phyloP scores from a whole-genome alignment of 2,888 invertebrate genomes.

The Parnassius orleans region DNA sequence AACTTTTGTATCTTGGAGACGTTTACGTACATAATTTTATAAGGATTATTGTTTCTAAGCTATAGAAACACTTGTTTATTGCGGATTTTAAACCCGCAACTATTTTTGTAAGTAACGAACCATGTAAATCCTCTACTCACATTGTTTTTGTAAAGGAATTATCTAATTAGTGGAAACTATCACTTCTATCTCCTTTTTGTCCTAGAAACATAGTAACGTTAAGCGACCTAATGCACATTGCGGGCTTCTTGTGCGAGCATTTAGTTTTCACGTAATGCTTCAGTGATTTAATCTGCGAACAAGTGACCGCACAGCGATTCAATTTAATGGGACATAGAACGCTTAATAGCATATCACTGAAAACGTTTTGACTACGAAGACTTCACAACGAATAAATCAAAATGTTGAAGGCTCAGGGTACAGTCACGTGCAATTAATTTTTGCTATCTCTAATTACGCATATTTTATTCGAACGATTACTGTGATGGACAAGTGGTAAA shows the following conservation, averaged over 20 bases:
- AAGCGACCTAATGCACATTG: neutral
- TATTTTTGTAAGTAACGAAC: too few relatives aligned
- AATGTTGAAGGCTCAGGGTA: too few relatives aligned
- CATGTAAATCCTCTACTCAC: too few relatives aligned
- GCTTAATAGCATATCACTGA: neutral
- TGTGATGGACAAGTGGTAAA: too few relatives aligned
- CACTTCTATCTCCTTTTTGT: neutral
- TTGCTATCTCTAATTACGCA: too few relatives aligned
- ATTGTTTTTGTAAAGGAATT: slow-evolving; percentile 1
- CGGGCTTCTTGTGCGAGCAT: slow-evolving; percentile 8
- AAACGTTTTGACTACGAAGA: neutral
- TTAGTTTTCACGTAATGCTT: neutral
- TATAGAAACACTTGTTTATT: too few relatives aligned
- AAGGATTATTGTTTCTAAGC: too few relatives aligned
- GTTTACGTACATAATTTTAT: too few relatives aligned
- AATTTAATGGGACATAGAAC: neutral
- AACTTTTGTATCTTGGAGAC: too few relatives aligned
- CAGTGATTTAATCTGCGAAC: slow-evolving; percentile 1
- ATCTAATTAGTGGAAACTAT: slow-evolving; percentile 13
- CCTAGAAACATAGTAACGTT: slow-evolving; percentile 4
- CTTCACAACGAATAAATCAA: neutral
- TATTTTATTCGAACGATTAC: too few relatives aligned
- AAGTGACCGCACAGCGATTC: neutral
- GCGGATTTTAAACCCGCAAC: too few relatives aligned
- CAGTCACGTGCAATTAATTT: too few relatives aligned